These are phyloP conservation scores for Dilophus febrilis DNA, from an alignment of 2,888 invertebrate species.

Conservation along the genomic window DNA sequence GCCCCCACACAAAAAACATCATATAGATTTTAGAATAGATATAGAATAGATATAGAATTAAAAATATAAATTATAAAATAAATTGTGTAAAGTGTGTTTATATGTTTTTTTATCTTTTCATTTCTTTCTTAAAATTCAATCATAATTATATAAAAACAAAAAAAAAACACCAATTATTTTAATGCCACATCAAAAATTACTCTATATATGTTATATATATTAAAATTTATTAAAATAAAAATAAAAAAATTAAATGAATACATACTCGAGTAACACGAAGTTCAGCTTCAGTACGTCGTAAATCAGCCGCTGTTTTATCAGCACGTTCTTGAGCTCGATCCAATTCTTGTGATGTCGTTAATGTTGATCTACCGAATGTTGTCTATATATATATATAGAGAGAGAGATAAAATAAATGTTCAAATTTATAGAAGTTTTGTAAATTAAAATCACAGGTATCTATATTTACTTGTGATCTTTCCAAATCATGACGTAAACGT, in stretches of 20 bases:
- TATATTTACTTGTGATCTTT: constrained; percentile 46
- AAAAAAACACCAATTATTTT: too few relatives aligned
- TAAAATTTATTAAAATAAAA: too few relatives aligned
- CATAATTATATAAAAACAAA: too few relatives aligned
- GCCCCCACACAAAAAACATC: too few relatives aligned
- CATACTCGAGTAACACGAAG: constrained; percentile 67
- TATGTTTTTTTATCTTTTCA: constrained; percentile 1
- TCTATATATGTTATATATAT: too few relatives aligned
- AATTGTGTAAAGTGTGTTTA: neutral
- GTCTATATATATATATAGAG: constrained; percentile 26
- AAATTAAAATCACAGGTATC: neutral
- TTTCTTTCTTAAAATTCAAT: neutral
- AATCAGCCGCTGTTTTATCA: constrained; percentile 68
- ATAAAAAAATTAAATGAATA: neutral
- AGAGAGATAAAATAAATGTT: neutral
- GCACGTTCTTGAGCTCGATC: constrained; percentile 70
- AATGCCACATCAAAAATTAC: too few relatives aligned
- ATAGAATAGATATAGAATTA: too few relatives aligned
- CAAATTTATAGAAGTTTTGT: neutral
- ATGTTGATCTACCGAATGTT: constrained; percentile 63
- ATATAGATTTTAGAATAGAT: too few relatives aligned
- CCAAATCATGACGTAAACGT: constrained; percentile 67
- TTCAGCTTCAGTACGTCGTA: constrained; percentile 77
- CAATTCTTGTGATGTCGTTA: constrained; percentile 67
- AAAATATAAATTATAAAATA: too few relatives aligned